phyloP scores from a whole-genome alignment of 2,888 invertebrate genomes.

The Eristalinus sepulchralis region DNA sequence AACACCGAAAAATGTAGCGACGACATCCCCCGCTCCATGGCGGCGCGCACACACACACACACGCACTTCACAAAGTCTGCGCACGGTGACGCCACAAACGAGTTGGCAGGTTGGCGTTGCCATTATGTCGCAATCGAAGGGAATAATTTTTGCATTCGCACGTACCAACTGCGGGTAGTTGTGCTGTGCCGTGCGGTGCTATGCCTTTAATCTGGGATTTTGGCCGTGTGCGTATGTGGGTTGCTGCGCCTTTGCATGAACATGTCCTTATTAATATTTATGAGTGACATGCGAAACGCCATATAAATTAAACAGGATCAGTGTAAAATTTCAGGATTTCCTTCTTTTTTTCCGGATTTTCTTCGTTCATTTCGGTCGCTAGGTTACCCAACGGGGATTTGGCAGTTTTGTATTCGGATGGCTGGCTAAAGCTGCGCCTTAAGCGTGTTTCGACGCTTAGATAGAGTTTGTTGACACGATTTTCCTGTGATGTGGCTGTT shows the following conservation, averaged over 20 bases:
- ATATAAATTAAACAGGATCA: constrained; percentile 68
- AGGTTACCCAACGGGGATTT: constrained; percentile 32
- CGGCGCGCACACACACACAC: background rate
- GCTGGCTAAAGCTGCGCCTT: background rate
- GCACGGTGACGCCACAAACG: constrained; percentile 14
- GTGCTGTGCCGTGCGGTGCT: background rate
- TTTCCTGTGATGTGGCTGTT: background rate
- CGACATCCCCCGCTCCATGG: background rate
- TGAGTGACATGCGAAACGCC: constrained; percentile 60
- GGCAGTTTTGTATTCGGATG: background rate
- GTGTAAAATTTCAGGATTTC: constrained; percentile 49
- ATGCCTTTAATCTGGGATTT: constrained; percentile 26
- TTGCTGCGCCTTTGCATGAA: constrained; percentile 52
- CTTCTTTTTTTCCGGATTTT: background rate
- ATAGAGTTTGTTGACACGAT: constrained; percentile 13
- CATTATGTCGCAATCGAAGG: constrained; percentile 55
- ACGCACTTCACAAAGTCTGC: constrained; percentile 41
- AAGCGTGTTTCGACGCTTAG: constrained; percentile 5
- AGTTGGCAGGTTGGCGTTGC: constrained; percentile 32
- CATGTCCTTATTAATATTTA: constrained; percentile 65
- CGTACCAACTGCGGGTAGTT: constrained; percentile 45
- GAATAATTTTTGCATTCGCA: constrained; percentile 69
- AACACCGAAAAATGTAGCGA: constrained; percentile 61
- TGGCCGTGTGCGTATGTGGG: background rate
- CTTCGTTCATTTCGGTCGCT: background rate